phyloP scores from a whole-genome alignment of 2,113 vertebrate genomes.

The Chionis minor region DNA sequence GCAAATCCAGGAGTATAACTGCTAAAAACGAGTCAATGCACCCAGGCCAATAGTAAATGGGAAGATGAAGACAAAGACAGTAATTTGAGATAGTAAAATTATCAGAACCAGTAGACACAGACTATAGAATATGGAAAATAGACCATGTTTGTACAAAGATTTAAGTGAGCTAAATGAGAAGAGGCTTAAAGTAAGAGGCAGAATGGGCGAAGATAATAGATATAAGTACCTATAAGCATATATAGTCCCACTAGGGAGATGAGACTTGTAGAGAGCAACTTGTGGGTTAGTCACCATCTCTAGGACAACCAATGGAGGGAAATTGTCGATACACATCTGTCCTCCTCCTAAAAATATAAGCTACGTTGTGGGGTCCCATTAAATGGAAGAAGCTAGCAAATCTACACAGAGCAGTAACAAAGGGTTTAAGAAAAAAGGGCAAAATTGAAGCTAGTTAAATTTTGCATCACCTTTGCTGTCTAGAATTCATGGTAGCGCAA shows the following conservation, averaged over 20 bases:
- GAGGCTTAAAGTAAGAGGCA: background rate
- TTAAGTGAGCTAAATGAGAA: background rate
- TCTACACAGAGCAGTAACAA: background rate
- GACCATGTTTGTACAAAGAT: background rate
- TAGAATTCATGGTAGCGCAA: background rate
- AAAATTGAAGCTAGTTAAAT: background rate
- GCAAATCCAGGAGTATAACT: background rate
- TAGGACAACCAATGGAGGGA: background rate
- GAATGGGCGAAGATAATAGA: background rate
- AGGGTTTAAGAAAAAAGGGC: background rate
- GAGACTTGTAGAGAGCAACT: background rate
- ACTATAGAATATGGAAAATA: background rate
- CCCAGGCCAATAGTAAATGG: background rate
- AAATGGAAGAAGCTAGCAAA: background rate
- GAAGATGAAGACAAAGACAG: background rate
- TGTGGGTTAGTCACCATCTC: background rate
- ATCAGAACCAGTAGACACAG: background rate
- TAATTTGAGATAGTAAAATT: background rate
- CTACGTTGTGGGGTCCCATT: rapidly evolving
- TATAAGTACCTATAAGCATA: background rate
- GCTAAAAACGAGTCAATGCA: background rate
- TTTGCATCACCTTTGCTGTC: background rate
- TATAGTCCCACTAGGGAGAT: background rate
- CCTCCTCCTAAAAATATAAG: background rate
- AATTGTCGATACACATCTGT: background rate